Conservation (phyloP, 2,113 vertebrate genomes). For the Ceyx margarethae region DNA sequence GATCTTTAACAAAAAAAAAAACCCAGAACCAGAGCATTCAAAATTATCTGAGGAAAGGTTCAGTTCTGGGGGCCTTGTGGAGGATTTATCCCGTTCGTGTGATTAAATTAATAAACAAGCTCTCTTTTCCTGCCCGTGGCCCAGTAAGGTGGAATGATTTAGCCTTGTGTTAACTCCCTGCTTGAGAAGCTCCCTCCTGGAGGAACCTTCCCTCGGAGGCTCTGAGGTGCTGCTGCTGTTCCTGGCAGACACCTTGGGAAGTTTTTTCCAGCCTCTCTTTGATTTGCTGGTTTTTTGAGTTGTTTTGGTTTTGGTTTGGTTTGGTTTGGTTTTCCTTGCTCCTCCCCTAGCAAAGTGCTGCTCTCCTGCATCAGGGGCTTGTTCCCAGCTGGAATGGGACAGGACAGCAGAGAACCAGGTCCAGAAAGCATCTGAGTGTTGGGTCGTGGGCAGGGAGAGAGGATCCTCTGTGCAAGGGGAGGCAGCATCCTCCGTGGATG, state of each 20-base stretch:
- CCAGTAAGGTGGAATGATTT: neutral
- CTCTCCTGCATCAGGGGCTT: neutral
- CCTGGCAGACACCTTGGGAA: neutral
- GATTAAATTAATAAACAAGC: constrained; percentile 25
- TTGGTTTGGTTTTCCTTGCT: neutral
- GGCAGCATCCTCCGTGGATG: neutral
- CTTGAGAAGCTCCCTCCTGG: neutral
- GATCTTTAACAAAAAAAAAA: neutral
- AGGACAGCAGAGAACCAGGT: neutral
- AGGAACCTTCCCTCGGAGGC: neutral
- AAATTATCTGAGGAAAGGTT: neutral
- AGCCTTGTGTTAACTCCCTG: accelerated
- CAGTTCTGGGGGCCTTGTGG: neutral
- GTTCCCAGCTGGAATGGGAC: neutral
- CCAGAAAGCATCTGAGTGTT: neutral
- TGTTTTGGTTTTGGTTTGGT: no score
- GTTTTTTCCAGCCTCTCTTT: neutral
- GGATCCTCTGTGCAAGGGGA: neutral
- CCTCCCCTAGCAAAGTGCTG: neutral
- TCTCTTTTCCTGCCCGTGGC: neutral
- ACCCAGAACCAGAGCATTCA: neutral
- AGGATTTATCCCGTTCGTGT: neutral
- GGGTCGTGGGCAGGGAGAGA: neutral
- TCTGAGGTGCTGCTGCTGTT: neutral
- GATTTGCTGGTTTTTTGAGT: neutral